A percentile compares a stretch with the other conserved stretches of the same genome.
phyloP scores from a whole-genome alignment of 2,888 invertebrate genomes.

The Stenichneumon culpator region DNA sequence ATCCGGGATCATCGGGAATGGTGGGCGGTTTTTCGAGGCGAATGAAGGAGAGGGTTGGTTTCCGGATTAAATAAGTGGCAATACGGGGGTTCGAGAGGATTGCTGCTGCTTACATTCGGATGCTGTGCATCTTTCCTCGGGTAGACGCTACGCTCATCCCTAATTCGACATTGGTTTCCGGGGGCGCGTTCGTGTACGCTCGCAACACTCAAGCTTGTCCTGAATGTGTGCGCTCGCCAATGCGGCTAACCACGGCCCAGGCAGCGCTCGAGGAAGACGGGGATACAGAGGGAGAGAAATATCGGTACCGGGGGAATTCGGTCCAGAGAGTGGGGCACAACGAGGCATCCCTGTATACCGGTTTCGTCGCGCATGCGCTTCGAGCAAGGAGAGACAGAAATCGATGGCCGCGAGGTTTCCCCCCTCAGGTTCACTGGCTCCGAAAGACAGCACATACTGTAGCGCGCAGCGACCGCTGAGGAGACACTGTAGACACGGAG shows the following conservation, averaged over 20 bases:
- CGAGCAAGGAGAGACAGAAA: conserved; percentile 73
- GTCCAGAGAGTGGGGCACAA: conserved; percentile 58
- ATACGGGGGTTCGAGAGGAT: conserved; percentile 49
- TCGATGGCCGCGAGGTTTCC: conserved; percentile 78
- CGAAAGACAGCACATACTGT: conserved; percentile 60
- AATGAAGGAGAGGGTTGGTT: conserved; percentile 50
- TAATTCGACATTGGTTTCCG: conserved; percentile 60
- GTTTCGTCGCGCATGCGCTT: conserved; percentile 62
- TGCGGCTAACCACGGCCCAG: conserved; percentile 56
- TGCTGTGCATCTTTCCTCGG: conserved; percentile 8
- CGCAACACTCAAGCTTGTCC: not conserved
- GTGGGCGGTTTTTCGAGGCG: conserved; percentile 72
- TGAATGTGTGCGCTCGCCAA: conserved; percentile 31
- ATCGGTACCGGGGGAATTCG: conserved; percentile 64
- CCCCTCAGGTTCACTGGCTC: conserved; percentile 69
- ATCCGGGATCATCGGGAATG: conserved; percentile 64
- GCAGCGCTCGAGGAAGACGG: conserved; percentile 26
- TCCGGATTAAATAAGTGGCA: conserved; percentile 69
- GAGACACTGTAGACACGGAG: conserved; percentile 21
- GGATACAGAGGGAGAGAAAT: conserved; percentile 31
- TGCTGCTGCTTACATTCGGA: conserved; percentile 21
- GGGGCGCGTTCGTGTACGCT: conserved; percentile 56
- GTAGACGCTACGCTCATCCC: conserved; percentile 55
- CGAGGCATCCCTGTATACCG: conserved; percentile 51
- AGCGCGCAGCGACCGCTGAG: conserved; percentile 30